Percentiles rank a stretch among this genome's conserved stretches.
Evolutionary conservation across 37 sponge, comb jelly and placozoan genomes (phyloP).

Genomic region (Chondrosia reniformis): DNA sequence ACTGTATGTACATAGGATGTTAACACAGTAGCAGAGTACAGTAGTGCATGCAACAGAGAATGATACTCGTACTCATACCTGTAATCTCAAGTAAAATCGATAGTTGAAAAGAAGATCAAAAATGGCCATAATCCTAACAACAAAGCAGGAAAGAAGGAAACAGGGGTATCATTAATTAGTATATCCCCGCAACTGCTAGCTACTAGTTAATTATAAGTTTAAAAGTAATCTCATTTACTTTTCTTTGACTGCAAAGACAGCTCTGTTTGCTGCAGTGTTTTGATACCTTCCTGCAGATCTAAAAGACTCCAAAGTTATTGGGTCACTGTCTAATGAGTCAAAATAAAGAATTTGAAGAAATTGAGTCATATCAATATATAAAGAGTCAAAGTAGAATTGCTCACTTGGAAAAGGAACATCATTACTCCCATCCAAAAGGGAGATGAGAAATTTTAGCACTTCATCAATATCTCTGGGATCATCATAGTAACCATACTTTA

Average conservation of each 20-base stretch:
- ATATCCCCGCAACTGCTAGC: no score
- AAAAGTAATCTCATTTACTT: no score
- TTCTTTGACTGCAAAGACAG: slow-evolving; percentile 46
- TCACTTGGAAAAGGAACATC: slow-evolving; percentile 38
- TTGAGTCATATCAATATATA: no score
- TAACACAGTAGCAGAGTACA: neutral
- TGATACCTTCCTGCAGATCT: slow-evolving; percentile 16
- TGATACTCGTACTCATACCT: neutral
- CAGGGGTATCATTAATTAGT: no score
- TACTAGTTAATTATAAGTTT: no score
- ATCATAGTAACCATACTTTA: slow-evolving; percentile 75
- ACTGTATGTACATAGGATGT: no score
- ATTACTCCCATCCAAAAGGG: slow-evolving; percentile 67
- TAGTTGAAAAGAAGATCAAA: slow-evolving; percentile 60
- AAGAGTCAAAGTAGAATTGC: no score
- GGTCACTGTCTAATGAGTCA: neutral
- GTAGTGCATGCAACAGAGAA: neutral
- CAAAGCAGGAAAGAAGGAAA: neutral
- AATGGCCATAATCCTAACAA: slow-evolving; percentile 37
- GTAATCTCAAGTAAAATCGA: slow-evolving; percentile 34
- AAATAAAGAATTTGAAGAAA: neutral
- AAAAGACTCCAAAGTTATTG: neutral
- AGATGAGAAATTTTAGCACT: slow-evolving; percentile 45
- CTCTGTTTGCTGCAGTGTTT: slow-evolving; percentile 35
- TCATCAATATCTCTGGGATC: slow-evolving; percentile 49